phyloP scores from a whole-genome alignment of 2,797 vertebrate genomes.

The Cirrhinus mrigala region DNA sequence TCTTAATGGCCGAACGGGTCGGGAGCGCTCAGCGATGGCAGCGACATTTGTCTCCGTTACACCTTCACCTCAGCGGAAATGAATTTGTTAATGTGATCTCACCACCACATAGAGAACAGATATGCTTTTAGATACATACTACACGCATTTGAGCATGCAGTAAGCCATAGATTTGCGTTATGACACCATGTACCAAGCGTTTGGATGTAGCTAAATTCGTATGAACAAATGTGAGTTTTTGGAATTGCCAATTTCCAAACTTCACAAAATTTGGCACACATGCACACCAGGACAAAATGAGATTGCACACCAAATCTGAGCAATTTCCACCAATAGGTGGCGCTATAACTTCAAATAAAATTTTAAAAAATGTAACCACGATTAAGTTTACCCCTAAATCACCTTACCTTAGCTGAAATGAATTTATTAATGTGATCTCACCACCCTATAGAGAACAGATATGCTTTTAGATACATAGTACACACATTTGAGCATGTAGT shows the following conservation, averaged over 20 bases:
- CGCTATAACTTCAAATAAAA: neutral
- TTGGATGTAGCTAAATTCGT: neutral
- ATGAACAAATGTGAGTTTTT: neutral
- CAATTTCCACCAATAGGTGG: neutral
- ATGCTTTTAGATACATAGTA: neutral
- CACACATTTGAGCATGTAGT: neutral
- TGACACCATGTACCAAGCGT: no score
- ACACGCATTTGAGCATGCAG: neutral
- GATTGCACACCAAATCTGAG: neutral
- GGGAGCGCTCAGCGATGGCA: conserved; percentile 82
- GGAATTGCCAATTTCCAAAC: neutral
- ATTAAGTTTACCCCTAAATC: neutral
- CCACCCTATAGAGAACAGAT: conserved; percentile 89
- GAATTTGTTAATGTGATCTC: conserved; percentile 95
- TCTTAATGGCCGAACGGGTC: conserved; percentile 70
- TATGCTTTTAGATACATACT: neutral
- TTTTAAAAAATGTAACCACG: neutral
- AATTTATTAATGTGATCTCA: conserved; percentile 74
- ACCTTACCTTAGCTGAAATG: conserved; percentile 85
- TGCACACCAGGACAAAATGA: neutral
- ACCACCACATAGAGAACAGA: conserved; percentile 89
- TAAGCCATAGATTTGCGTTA: neutral
- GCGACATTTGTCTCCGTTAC: conserved; percentile 90
- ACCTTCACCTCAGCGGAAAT: conserved; percentile 88
- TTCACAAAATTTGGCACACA: neutral